A percentile compares a stretch with the other conserved stretches of the same genome.
phyloP scores from a whole-genome alignment of 1,140 invertebrate species.

The Potamilus streckersoni region DNA sequence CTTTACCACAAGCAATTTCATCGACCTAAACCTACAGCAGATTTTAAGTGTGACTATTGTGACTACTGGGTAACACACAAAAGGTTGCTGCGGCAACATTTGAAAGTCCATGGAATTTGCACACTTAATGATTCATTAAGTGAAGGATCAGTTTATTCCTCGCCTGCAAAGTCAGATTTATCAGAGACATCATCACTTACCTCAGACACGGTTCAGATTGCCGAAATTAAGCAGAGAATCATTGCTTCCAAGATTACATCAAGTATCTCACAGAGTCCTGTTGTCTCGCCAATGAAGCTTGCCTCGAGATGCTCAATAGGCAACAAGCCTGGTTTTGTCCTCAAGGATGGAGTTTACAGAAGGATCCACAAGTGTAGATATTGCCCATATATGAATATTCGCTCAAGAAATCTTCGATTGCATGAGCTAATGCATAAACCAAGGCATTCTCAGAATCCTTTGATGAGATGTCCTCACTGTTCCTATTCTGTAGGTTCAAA shows the following conservation, averaged over 20 bases:
- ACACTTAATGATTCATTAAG: neutral
- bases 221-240: slow-evolving; percentile 61
- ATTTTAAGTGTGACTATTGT: slow-evolving; percentile 84
- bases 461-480: slow-evolving; percentile 84
- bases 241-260: slow-evolving; percentile 60
- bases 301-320: slow-evolving; percentile 51
- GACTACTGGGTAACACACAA: slow-evolving; percentile 85
- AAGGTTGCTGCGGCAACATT: slow-evolving; percentile 82
- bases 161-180: slow-evolving; percentile 58
- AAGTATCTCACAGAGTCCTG: slow-evolving; percentile 52
- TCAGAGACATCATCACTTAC: slow-evolving; percentile 49
- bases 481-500: slow-evolving; percentile 84
- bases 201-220: slow-evolving; percentile 60
- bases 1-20: slow-evolving; percentile 89
- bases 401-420: slow-evolving; percentile 80
- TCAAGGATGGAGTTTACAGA: slow-evolving; percentile 74
- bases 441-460: slow-evolving; percentile 68
- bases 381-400: slow-evolving; percentile 85
- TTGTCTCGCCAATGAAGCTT: slow-evolving; percentile 57
- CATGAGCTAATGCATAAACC: slow-evolving; percentile 87
- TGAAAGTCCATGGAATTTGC: slow-evolving; percentile 77
- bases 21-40: slow-evolving; percentile 73
- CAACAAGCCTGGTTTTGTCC: slow-evolving; percentile 47
- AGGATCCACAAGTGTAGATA: slow-evolving; percentile 89
- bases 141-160: slow-evolving; percentile 29